Percentiles rank a stretch among this genome's conserved stretches.
Conservation (phyloP, 1,140 invertebrate genomes). For the Polypedilum pembai region DNA sequence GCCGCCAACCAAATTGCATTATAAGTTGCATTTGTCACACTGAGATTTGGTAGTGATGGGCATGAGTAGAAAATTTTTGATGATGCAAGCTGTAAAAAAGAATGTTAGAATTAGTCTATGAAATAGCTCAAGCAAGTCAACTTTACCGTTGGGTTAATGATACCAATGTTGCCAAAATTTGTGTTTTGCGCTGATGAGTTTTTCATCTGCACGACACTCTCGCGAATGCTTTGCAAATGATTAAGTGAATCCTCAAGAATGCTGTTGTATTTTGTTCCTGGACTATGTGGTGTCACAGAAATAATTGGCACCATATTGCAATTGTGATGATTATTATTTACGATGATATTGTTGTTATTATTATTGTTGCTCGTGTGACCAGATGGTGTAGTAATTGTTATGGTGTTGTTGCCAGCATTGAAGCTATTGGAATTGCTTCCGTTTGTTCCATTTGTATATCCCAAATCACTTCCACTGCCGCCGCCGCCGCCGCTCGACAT, state of each 20-base stretch:
- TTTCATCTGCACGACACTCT: conserved; percentile 43
- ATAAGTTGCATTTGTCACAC: conserved; percentile 32
- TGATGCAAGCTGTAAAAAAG: conserved; percentile 36
- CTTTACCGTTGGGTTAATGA: conserved; percentile 33
- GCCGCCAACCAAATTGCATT: conserved; percentile 40
- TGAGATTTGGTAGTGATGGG: conserved; percentile 50
- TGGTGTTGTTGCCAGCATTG: conserved; percentile 23
- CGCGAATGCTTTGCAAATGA: conserved; percentile 42
- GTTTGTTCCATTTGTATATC: not conserved
- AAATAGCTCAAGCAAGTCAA: conserved; percentile 29
- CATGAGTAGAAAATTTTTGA: conserved; percentile 64
- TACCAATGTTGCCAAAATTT: conserved; percentile 36
- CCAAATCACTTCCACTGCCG: not conserved
- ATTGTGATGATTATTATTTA: conserved; percentile 33
- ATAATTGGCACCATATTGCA: conserved; percentile 63
- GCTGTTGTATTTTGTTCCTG: conserved; percentile 48
- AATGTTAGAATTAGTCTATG: not conserved
- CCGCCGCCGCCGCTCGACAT: not conserved
- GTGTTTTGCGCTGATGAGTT: conserved; percentile 39
- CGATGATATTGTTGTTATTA: conserved; percentile 30
- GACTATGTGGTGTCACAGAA: conserved; percentile 78
- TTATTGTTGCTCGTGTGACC: conserved; percentile 20
- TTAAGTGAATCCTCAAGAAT: conserved; percentile 47
- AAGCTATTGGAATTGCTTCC: not conserved
- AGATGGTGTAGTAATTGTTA: conserved; percentile 16